Base-by-base conservation (phyloP, 2,888 invertebrate genomes). In the Neoscelio sp. region DNA sequence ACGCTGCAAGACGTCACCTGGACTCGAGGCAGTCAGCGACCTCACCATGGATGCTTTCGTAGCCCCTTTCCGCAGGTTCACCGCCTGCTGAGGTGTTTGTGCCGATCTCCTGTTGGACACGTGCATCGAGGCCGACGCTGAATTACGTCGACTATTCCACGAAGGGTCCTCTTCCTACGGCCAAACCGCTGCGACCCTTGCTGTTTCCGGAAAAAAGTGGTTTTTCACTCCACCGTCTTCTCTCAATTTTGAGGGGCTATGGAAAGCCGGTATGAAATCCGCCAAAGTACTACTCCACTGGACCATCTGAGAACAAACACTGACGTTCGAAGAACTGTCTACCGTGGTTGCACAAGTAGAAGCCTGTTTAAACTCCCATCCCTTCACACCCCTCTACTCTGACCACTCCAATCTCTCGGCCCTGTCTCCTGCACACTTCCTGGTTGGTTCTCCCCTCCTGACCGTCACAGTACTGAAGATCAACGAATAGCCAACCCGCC, bases 251-350 rank as follows among this genome's bases (percentile, higher is more conserved):
- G 54, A 38, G 0, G 54, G 54, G 2, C 2, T 54, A 0, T 54
- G 54, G 54, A 38, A 54, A 5, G 54, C 54, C 2, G 54, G 38
- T 1, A 38, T 54, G 2, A 50, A 50, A 17, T 50, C 50, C 23
- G 38, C 23, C 0, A 54, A 54, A 13, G 12, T 5, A 1, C 13
- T 38, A 1, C 23, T 54, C 1, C 1, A 8, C 7, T 38, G 23
- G 13, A 13, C 23, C 2, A 38, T 54, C 2, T 35, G 54, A 12
- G 17, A n/a, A 0, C 38, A 35, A 6, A 23, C 54, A 0, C 54
- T 38, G 4, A 38, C 54, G 1, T 54, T 13, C 38, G 54, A 54
- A 7, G 54, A 54, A 10, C 23, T 54, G 12, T 8, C 23, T 8
- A 54, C 54, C 0, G 12, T 54, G 8, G 8, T 54, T 0, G 20